Evolutionary conservation across 2,797 vertebrate species (phyloP), one percentile per base, ranked within the genome.

Genomic region (Oreortyx pictus): DNA sequence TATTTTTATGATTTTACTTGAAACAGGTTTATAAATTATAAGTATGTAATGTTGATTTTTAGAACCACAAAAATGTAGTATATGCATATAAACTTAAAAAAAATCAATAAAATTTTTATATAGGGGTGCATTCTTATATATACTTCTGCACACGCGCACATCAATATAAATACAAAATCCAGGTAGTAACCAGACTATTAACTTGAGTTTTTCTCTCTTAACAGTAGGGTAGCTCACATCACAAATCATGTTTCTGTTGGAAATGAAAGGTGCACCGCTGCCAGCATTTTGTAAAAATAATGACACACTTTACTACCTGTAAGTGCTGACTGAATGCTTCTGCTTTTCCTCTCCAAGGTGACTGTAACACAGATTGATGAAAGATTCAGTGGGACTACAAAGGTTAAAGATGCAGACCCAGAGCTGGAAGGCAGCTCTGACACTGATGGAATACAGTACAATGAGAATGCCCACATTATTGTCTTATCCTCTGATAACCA

Each of bases 351-450:
- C 97, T 96, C 97, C 97, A 98, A 98, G 97, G 97, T 98, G 97
- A 98, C 95, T 97, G 91, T 97, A 97, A 98, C 97, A 94, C 95
- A 97, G 98, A 98, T 97, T 97, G 98, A 98, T 98, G 97, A 97
- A 96, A 97, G 97, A 97, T 98, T 97, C 11, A 11, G 82, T 78
- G 86, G 94, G 94, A 97, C 86, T 96, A 92, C 95, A 97, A 97
- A 98, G 97, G 98, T 97, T 98, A 98, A 97, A 98, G 98, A 98
- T 97, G 97, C 97, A 97, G 97, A 97, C 96, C 97, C 1, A 4
- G 95, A 97, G 97, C 96, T 82, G 92, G 97, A 96, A 98, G 96
- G 94, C 93, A 88, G 81, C 31, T 25, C 89, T 97, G 98, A 97
- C 98, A 97, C 96, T 98, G 98, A 98, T 97, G 95, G 97, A 98